phyloP scores from a whole-genome alignment of 2,113 vertebrate species.

The Tenebrosternarchus preto region DNA sequence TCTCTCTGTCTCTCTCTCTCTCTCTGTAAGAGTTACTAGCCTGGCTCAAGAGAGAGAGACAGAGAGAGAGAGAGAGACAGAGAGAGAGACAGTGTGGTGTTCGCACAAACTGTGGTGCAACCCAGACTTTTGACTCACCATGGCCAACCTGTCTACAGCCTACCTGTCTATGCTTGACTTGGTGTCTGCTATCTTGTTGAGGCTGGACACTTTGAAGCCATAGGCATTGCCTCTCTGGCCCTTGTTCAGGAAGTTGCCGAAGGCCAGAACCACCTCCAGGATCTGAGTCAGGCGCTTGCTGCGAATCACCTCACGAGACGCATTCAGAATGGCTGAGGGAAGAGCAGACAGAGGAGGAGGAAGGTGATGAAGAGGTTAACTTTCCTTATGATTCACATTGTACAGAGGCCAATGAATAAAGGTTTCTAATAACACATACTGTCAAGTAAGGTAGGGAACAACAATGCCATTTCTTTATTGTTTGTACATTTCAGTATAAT shows the following conservation, averaged over 20 bases:
- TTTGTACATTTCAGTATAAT: no score
- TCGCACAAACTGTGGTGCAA: background rate
- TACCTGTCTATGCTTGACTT: constrained; percentile 99
- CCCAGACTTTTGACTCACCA: background rate
- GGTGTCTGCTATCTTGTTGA: constrained; percentile 98
- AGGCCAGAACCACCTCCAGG: constrained; percentile 94
- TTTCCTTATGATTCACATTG: background rate
- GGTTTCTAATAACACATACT: background rate
- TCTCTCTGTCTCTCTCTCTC: no score
- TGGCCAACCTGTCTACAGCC: constrained; percentile 92
- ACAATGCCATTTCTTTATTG: background rate
- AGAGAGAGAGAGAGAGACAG: no score
- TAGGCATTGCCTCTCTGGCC: constrained; percentile 96
- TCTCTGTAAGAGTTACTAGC: no score
- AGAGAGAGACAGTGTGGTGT: no score
- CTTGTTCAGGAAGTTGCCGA: constrained; percentile 99
- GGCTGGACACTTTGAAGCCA: constrained; percentile 95
- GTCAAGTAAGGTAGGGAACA: background rate
- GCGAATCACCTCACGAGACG: constrained; percentile 88
- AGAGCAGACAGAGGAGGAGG: background rate
- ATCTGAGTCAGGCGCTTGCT: constrained; percentile 89
- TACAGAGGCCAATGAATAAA: background rate
- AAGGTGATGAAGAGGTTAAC: background rate
- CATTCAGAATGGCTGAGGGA: constrained; percentile 55
- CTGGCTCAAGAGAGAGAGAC: no score